phyloP scores from a whole-genome alignment of 2,113 vertebrate genomes.

The Chitala chitala region DNA sequence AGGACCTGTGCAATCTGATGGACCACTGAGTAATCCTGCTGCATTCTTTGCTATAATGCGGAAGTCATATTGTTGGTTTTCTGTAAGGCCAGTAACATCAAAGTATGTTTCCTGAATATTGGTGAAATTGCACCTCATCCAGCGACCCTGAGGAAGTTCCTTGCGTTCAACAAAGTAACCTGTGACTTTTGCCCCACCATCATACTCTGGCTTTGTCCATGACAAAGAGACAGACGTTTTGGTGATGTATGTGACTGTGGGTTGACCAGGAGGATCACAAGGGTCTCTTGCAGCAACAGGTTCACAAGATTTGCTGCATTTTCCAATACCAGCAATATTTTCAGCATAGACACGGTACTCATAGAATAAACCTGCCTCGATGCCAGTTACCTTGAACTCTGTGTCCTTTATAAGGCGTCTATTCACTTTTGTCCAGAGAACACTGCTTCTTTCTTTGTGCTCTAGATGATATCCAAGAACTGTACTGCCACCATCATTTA shows the following conservation, averaged over 20 bases:
- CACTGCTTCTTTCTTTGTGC: conserved; percentile 88
- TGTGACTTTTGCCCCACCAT: conserved; percentile 93
- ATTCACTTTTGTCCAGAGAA: conserved; percentile 95
- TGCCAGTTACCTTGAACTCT: conserved; percentile 84
- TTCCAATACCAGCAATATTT: conserved; percentile 95
- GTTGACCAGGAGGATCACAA: conserved; percentile 92
- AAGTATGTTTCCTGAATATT: conserved; percentile 91
- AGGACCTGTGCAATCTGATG: conserved; percentile 87
- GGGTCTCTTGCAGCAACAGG: conserved; percentile 90
- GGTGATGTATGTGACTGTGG: conserved; percentile 82
- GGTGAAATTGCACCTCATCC: conserved; percentile 95
- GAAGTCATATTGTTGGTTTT: conserved; percentile 91
- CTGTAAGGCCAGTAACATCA: conserved; percentile 85
- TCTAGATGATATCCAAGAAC: conserved; percentile 93
- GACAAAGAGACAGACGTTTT: conserved; percentile 87
- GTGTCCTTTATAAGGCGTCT: conserved; percentile 83
- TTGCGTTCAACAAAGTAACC: conserved; percentile 85
- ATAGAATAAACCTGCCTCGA: conserved; percentile 88
- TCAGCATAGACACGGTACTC: conserved; percentile 93
- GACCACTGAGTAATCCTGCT: conserved; percentile 84
- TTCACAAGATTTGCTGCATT: conserved; percentile 90
- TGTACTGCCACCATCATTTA: conserved; percentile 86
- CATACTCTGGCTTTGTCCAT: conserved; percentile 94
- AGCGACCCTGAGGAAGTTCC: conserved; percentile 90
- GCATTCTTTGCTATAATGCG: conserved; percentile 90